Evolutionary conservation across 2,113 vertebrate species (phyloP).

Genomic region (Xiphophorus hellerii): DNA sequence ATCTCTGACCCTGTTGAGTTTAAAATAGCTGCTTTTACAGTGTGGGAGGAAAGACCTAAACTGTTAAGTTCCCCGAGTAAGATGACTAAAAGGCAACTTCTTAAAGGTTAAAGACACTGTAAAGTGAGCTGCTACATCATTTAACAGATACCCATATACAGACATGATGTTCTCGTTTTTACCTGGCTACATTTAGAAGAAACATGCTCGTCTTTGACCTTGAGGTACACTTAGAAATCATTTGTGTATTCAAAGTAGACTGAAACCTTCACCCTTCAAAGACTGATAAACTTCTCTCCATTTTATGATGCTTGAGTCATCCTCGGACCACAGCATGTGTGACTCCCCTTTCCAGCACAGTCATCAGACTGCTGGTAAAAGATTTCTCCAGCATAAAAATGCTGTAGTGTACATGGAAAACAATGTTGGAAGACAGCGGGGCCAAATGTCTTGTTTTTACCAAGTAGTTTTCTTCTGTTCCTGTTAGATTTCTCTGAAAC

Average conservation of each 20-base stretch:
- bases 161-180: slow-evolving; percentile 9
- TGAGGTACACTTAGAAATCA: slow-evolving; percentile 13
- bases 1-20: slow-evolving; percentile 48
- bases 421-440: slow-evolving; percentile 43
- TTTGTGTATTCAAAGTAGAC: slow-evolving; percentile 11
- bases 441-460: slow-evolving; percentile 58
- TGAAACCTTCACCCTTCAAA: slow-evolving; percentile 19
- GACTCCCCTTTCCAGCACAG: slow-evolving; percentile 55
- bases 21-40: slow-evolving; percentile 34
- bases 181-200: background rate
- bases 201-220: slow-evolving; percentile 7
- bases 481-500: slow-evolving; percentile 31
- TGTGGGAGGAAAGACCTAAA: slow-evolving; percentile 30
- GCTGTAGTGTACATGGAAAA: slow-evolving; percentile 47
- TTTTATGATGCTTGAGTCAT: slow-evolving; percentile 50
- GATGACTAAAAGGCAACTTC: slow-evolving; percentile 21
- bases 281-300: slow-evolving; percentile 21
- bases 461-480: slow-evolving; percentile 36
- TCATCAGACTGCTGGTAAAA: slow-evolving; percentile 55
- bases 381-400: slow-evolving; percentile 49
- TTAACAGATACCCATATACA: slow-evolving; percentile 6
- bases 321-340: slow-evolving; percentile 32
- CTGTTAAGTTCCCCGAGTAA: slow-evolving; percentile 35
- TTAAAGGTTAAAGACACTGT: slow-evolving; percentile 14
- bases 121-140: slow-evolving; percentile 20